phyloP scores from a whole-genome alignment of 1,140 invertebrate genomes.

The Drosophila simulans region DNA sequence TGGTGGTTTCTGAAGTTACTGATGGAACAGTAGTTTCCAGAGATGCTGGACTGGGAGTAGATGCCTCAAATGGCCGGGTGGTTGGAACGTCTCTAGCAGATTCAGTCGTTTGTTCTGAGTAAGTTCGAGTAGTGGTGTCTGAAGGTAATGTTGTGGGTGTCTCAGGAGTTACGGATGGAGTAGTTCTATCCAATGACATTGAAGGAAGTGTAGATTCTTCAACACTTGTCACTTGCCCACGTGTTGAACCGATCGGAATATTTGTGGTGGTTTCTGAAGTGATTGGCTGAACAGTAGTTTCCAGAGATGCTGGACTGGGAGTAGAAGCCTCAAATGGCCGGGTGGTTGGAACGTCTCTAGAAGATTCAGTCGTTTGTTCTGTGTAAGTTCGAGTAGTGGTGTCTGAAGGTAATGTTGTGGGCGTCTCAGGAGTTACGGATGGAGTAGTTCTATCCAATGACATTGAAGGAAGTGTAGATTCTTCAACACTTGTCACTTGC shows the following conservation, averaged over 20 bases:
- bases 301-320: neutral
- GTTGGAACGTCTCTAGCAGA: neutral
- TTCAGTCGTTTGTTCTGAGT: neutral
- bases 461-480: neutral
- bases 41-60: neutral
- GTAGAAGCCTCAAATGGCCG: neutral
- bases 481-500: neutral
- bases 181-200: neutral
- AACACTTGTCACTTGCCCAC: neutral
- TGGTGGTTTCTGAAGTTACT: neutral
- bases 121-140: neutral
- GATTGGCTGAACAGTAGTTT: neutral
- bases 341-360: neutral
- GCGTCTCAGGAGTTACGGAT: neutral
- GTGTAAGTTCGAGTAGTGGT: neutral
- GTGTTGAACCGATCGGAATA: neutral
- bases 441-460: neutral
- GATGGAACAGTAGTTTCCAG: neutral
- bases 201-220: neutral
- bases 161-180: neutral
- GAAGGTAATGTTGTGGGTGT: neutral
- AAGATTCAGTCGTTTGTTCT: neutral
- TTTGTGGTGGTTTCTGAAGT: neutral
- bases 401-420: neutral
- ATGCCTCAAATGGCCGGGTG: neutral